Conservation (phyloP, 2,797 vertebrate species). For the Sebastes trivittatus region DNA sequence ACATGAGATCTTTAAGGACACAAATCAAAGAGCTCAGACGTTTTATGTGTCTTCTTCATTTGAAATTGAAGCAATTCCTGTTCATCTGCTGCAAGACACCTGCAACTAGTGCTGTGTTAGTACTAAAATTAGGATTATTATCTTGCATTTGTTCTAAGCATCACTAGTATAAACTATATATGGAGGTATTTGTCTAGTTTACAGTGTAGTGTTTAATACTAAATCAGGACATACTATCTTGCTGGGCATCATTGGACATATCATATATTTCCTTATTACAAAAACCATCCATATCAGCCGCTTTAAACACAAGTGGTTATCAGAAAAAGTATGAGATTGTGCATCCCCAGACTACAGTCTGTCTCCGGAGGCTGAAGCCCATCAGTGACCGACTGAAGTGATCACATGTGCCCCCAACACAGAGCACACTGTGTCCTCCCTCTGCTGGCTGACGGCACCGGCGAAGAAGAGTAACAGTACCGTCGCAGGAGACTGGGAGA, state of each 20-base stretch:
- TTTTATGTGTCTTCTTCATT: neutral
- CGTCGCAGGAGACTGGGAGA: neutral
- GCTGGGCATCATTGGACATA: neutral
- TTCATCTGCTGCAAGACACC: neutral
- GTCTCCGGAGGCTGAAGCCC: neutral
- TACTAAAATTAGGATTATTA: neutral
- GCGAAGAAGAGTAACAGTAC: neutral
- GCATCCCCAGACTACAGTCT: neutral
- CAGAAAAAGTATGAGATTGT: neutral
- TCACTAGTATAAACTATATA: neutral
- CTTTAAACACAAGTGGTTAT: neutral
- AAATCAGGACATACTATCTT: neutral
- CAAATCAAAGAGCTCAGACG: neutral
- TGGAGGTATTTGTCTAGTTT: neutral
- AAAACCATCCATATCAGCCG: neutral
- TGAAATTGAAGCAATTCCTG: neutral
- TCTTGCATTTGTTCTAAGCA: neutral
- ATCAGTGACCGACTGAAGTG: neutral
- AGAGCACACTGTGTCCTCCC: constrained; percentile 55
- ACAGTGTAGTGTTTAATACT: neutral
- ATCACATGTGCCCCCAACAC: constrained; percentile 49
- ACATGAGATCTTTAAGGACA: neutral
- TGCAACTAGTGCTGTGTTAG: neutral
- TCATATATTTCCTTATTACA: neutral
- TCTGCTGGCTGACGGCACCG: neutral